Evolutionary conservation across 2,797 vertebrate genomes (phyloP).

Genomic region (Neosalanx taihuensis): DNA sequence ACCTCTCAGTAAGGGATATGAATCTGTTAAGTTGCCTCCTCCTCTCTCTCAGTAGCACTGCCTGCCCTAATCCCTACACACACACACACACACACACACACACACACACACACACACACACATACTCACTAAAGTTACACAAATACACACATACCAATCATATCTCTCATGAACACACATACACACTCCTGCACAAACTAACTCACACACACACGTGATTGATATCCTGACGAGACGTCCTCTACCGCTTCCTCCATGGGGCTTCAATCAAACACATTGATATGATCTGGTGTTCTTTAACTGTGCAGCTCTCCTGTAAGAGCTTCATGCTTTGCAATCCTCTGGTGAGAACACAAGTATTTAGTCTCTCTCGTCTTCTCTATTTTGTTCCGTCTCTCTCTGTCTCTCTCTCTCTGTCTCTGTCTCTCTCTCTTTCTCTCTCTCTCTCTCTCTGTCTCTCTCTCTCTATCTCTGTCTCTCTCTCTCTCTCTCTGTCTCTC

Average conservation of each 20-base stretch:
- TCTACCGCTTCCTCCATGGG: constrained; percentile 47
- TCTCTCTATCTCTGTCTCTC: background rate
- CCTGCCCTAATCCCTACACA: constrained; percentile 28
- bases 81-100: constrained; percentile 33
- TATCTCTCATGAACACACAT: constrained; percentile 8
- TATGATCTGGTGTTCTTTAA: constrained; percentile 63
- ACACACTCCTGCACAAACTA: constrained; percentile 6
- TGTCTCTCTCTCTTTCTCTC: too few species aligned
- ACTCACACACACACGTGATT: constrained; percentile 24
- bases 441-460: too few species aligned
- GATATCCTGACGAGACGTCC: constrained; percentile 61
- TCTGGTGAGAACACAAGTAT: constrained; percentile 50
- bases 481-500: background rate
- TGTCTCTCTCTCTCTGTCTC: too few species aligned
- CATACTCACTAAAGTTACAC: constrained; percentile 1
- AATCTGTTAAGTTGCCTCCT: constrained; percentile 64
- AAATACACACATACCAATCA: constrained; percentile 47
- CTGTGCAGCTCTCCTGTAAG: constrained; percentile 57
- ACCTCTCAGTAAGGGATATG: constrained; percentile 72
- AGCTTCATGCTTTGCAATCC: constrained; percentile 54
- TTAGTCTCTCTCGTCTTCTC: constrained; percentile 31
- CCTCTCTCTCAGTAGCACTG: constrained; percentile 35
- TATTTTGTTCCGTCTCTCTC: background rate
- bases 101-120: constrained; percentile 27
- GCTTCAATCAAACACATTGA: constrained; percentile 66